Evolutionary conservation across 2,888 invertebrate genomes (phyloP), one percentile per base, ranked within the genome.

Genomic region (Idaea aversata): DNA sequence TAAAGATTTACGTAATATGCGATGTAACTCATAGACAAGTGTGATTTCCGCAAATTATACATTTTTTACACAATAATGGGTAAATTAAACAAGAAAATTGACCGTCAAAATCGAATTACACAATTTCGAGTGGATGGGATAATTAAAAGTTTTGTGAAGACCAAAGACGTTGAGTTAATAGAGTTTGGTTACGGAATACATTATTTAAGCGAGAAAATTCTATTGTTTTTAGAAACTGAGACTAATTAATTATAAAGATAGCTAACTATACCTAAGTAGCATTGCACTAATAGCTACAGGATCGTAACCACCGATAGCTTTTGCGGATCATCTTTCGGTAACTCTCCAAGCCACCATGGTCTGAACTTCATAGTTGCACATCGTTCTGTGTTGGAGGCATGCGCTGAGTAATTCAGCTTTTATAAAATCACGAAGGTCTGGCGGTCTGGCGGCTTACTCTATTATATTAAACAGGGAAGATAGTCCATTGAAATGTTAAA

Each of bases 1-100:
- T 89, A 86, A 83, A 87, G 81, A 78, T 89, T 92, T 92, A 92
- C 92, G 91, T 92, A 93, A 93, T 80, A 72, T 73, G 71, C 87
- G 87, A 88, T 90, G 90, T 90, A 89, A 90, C 88, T 81, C 80
- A 76, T 81, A 60, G 83, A 78, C 79, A 78, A 81, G 82, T 81
- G 83, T 80, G 80, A 84, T 88, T 87, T 89, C 87, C 86, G 47
- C 47, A 47, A 47, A 47, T 47, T 47, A 47, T 47, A 47, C 47
- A 47, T 47, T 47, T 47, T 47, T 47, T 47, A 47, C 47, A 47
- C 47, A 47, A 4, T 47, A 47, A 47, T 47, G 13, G 47, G 13
- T 47, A 47, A 47, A 47, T 47, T 13, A 47, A 47, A 47, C 47
- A 47, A 13, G 47, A 13, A 59, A 64, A 61, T 59, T 64, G 63